These are phyloP conservation scores for Pseudorasbora parva DNA, from an alignment of 2,113 vertebrate genomes.

Conservation along the genomic window DNA sequence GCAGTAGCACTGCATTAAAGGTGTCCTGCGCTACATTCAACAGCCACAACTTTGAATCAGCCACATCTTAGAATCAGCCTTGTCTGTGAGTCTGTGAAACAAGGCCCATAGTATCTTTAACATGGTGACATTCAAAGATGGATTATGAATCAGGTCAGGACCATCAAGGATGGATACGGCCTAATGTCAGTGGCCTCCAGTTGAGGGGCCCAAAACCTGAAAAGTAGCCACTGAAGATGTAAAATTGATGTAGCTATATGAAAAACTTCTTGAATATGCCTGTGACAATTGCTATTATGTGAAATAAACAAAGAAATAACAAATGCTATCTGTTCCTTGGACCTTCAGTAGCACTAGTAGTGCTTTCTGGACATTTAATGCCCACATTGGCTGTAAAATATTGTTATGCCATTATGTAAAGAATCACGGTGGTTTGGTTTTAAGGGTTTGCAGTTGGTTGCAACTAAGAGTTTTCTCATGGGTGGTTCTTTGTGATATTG, in stretches of 20 bases:
- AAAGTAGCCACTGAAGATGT: background rate
- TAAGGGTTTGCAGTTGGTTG: no score
- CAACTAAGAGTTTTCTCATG: no score
- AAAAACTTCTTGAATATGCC: background rate
- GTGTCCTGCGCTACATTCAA: background rate
- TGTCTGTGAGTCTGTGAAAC: no score
- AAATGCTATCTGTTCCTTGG: background rate
- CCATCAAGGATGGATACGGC: no score
- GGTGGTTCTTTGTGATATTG: no score
- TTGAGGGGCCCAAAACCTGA: background rate
- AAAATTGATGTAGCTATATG: background rate
- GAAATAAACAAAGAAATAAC: background rate
- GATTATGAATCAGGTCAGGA: background rate
- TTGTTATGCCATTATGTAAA: background rate
- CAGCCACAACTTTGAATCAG: background rate
- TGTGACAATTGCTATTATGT: background rate
- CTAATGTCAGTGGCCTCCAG: background rate
- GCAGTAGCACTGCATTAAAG: constrained; percentile 43
- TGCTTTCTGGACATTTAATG: no score
- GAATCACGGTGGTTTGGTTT: no score
- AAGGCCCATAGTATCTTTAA: background rate
- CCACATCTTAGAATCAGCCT: background rate
- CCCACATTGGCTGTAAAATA: background rate
- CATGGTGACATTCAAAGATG: background rate
- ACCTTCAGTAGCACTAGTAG: background rate